These are phyloP conservation scores for Pimephales promelas DNA, from an alignment of 2,113 vertebrate species.

Conservation along the genomic window DNA sequence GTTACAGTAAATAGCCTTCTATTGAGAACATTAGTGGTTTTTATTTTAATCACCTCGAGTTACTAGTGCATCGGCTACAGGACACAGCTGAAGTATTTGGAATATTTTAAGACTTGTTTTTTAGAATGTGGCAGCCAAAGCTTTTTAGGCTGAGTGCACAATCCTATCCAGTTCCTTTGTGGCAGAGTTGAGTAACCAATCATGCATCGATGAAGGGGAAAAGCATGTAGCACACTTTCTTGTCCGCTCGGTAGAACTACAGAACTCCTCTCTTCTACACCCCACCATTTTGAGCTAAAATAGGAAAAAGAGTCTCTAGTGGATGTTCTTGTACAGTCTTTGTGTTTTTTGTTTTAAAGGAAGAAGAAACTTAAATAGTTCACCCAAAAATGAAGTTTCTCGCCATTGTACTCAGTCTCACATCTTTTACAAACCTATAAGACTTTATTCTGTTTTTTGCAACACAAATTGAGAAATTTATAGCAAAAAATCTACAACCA, in stretches of 20 bases:
- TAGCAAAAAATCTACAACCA: neutral
- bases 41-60: too few species aligned
- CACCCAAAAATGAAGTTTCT: neutral
- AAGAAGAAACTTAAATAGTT: slow-evolving; percentile 3
- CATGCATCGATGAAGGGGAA: neutral
- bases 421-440: neutral
- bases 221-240: neutral
- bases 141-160: too few species aligned
- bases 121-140: too few species aligned
- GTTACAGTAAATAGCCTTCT: too few species aligned
- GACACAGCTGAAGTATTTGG: too few species aligned
- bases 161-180: neutral
- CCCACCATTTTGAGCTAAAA: neutral
- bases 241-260: neutral
- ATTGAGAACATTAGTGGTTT: too few species aligned
- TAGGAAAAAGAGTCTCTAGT: neutral
- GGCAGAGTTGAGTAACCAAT: neutral
- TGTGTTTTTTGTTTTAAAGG: neutral
- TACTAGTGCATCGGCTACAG: too few species aligned
- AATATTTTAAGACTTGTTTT: too few species aligned
- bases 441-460: neutral
- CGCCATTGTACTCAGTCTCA: neutral
- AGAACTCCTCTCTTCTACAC: neutral
- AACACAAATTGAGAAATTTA: neutral
- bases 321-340: neutral